Conservation (phyloP, 2,113 vertebrate species). For the Toxotes chatareus region DNA sequence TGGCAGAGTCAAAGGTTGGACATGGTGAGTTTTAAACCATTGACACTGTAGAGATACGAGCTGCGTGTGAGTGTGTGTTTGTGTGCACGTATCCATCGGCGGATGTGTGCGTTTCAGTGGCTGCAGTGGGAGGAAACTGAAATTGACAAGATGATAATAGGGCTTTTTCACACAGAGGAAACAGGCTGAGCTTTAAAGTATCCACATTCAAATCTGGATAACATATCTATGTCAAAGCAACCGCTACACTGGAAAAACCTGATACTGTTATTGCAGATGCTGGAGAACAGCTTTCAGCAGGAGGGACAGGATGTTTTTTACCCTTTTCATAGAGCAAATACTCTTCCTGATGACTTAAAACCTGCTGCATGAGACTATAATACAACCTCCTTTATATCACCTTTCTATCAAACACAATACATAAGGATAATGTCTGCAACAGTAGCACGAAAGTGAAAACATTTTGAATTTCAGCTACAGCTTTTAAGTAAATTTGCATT, state of each 20-base stretch:
- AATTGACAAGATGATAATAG: conserved; percentile 82
- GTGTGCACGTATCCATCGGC: conserved; percentile 18
- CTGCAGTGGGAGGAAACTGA: conserved; percentile 73
- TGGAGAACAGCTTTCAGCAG: conserved; percentile 58
- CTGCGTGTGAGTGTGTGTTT: neutral
- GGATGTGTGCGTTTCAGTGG: conserved; percentile 48
- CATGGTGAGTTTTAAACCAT: conserved; percentile 58
- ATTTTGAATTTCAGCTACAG: neutral
- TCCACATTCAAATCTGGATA: conserved; percentile 76
- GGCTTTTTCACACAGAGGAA: conserved; percentile 76
- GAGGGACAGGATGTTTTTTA: conserved; percentile 72
- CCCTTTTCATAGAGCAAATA: conserved; percentile 38
- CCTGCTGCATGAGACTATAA: conserved; percentile 42
- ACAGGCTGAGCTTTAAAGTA: conserved; percentile 72
- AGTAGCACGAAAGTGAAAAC: neutral
- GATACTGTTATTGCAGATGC: conserved; percentile 74
- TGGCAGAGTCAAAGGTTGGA: conserved; percentile 52
- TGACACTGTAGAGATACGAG: conserved; percentile 47
- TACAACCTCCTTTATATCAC: neutral
- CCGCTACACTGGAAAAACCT: conserved; percentile 72
- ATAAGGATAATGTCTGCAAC: neutral
- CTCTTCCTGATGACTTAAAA: conserved; percentile 59
- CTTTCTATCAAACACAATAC: conserved; percentile 6
- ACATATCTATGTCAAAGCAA: conserved; percentile 76
- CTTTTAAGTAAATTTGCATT: no score